A percentile compares a stretch with the other conserved stretches of the same genome.
Conservation (phyloP, 2,797 vertebrate genomes). For the Dipus sagitta region DNA sequence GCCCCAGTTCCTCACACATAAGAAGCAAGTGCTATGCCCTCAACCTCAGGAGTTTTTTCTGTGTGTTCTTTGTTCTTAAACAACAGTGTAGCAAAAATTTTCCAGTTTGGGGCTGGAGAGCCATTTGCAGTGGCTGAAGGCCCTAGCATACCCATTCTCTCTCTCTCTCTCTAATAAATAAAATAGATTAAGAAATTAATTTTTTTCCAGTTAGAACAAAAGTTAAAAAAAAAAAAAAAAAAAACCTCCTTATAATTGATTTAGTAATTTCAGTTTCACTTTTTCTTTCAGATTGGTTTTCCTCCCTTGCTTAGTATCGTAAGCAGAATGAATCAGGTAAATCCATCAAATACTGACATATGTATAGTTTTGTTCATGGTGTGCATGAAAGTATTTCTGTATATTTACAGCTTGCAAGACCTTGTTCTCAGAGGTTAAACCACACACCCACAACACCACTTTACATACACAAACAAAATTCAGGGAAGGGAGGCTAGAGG, state of each 20-base stretch:
- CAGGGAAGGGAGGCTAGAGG: not conserved
- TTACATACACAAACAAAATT: not conserved
- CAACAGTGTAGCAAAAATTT: not conserved
- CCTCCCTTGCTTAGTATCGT: conserved; percentile 97
- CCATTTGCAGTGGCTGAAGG: not conserved
- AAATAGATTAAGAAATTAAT: no score
- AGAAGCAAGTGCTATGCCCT: not conserved
- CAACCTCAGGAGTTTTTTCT: conserved; percentile 14
- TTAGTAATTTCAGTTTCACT: conserved; percentile 64
- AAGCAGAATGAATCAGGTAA: conserved; percentile 97
- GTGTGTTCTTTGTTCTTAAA: conserved; percentile 28
- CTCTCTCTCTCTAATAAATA: no score
- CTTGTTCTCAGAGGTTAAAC: not conserved
- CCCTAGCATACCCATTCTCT: no score
- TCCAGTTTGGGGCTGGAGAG: not conserved
- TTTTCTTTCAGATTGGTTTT: conserved; percentile 93
- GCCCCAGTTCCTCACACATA: no score
- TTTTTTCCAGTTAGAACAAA: not conserved
- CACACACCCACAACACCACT: not conserved
- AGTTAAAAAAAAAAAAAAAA: not conserved
- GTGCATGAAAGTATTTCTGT: conserved; percentile 3
- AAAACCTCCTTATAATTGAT: not conserved
- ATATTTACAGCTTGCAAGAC: not conserved
- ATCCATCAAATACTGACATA: conserved; percentile 33
- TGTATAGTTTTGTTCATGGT: conserved; percentile 42